Percentiles rank a stretch among this genome's conserved stretches.
These are phyloP conservation scores for honey bee (Apis mellifera) DNA, from an alignment of 1,140 invertebrate species.

Conservation along the genomic window Amel_HAv3.1 CM009936.2:8581001-8581500, in stretches of 20 bases:
- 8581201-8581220: background rate
- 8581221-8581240: slow-evolving; percentile 17
- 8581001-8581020: too few species aligned
- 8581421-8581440: background rate
- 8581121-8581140: background rate
- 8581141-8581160: slow-evolving; percentile 7
- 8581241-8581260: background rate
- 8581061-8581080: background rate
- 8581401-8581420: background rate
- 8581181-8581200: slow-evolving; percentile 5
- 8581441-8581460: background rate
- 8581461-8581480: background rate
- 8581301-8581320: background rate
- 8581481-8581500: background rate
- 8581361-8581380: background rate
- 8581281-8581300: background rate
- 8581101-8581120: background rate
- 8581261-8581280: background rate
- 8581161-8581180: background rate
- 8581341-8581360: background rate
- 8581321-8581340: background rate
- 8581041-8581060: background rate
- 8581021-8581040: too few species aligned
- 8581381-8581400: background rate
- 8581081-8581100: too few species aligned